Evolutionary conservation across 2,888 invertebrate species (phyloP).

Genomic region (Caenorhabditis becei): DNA sequence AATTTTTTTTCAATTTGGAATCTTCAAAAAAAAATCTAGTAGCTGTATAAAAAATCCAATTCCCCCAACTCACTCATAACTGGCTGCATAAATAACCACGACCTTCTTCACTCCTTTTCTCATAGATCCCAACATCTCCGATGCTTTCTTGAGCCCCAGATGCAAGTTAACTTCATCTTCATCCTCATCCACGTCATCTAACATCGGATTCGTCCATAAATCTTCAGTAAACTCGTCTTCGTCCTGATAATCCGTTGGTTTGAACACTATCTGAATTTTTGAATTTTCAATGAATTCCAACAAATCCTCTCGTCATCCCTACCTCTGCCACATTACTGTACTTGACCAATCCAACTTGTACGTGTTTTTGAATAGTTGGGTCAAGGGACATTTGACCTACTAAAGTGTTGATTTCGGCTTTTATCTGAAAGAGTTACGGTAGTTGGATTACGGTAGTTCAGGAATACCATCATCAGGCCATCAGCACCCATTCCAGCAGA

Average conservation of each 20-base stretch:
- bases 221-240: conserved; percentile 57
- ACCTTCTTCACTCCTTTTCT: conserved; percentile 48
- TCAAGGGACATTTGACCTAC: conserved; percentile 57
- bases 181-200: conserved; percentile 34
- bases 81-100: conserved; percentile 56
- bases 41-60: not conserved
- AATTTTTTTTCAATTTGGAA: conserved; percentile 1
- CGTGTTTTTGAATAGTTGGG: conserved; percentile 39
- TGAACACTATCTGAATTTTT: conserved; percentile 57
- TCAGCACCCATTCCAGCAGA: conserved; percentile 50
- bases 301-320: too few relatives aligned
- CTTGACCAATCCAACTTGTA: conserved; percentile 58
- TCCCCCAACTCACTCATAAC: conserved; percentile 39
- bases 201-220: conserved; percentile 40
- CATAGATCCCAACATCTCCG: conserved; percentile 46
- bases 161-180: conserved; percentile 48
- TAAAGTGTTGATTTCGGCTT: conserved; percentile 57
- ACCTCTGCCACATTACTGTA: conserved; percentile 54
- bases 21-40: not conserved
- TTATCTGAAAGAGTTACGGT: conserved; percentile 2
- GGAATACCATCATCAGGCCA: conserved; percentile 46
- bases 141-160: conserved; percentile 39
- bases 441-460: not conserved
- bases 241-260: conserved; percentile 48
- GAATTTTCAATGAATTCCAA: too few relatives aligned